A percentile compares a stretch with the other conserved stretches of the same genome.
Evolutionary conservation across 1,140 invertebrate genomes (phyloP).

Genomic region (Aphaenogaster rudis): DNA sequence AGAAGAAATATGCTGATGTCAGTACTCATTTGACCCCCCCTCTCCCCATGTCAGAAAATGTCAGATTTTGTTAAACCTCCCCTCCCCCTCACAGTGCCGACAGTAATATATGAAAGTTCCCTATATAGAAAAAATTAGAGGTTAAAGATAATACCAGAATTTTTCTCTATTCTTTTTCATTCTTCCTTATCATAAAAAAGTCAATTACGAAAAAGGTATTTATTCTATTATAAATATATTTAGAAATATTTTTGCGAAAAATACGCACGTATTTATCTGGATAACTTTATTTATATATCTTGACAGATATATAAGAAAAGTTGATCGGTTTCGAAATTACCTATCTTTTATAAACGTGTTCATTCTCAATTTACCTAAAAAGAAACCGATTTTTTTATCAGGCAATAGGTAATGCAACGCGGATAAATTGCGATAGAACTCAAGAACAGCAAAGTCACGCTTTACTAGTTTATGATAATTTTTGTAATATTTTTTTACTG

Average conservation of each 20-base stretch:
- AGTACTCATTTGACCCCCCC: too few species aligned
- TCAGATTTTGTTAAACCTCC: too few species aligned
- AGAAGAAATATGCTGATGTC: too few species aligned
- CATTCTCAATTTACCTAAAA: not conserved
- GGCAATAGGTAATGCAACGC: slow-evolving; percentile 9
- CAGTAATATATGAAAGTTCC: too few species aligned
- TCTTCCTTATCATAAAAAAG: not conserved
- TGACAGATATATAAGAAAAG: not conserved
- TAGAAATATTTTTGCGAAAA: not conserved
- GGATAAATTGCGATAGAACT: slow-evolving; percentile 36
- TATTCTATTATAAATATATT: not conserved
- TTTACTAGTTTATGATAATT: slow-evolving; percentile 39
- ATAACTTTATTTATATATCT: not conserved
- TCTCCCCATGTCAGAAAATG: too few species aligned
- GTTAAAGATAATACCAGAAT: not conserved
- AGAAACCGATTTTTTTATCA: not conserved
- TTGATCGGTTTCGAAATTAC: not conserved
- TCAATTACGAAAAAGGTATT: not conserved
- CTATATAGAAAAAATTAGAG: too few species aligned
- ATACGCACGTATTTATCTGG: not conserved
- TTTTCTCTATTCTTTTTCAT: not conserved
- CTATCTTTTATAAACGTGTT: not conserved
- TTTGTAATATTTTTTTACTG: not conserved
- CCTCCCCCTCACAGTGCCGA: too few species aligned
- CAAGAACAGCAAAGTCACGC: slow-evolving; percentile 31